A percentile compares a stretch with the other conserved stretches of the same genome.
These are phyloP conservation scores for Falco berigora DNA, from an alignment of 2,797 vertebrate genomes.

Conservation along the genomic window DNA sequence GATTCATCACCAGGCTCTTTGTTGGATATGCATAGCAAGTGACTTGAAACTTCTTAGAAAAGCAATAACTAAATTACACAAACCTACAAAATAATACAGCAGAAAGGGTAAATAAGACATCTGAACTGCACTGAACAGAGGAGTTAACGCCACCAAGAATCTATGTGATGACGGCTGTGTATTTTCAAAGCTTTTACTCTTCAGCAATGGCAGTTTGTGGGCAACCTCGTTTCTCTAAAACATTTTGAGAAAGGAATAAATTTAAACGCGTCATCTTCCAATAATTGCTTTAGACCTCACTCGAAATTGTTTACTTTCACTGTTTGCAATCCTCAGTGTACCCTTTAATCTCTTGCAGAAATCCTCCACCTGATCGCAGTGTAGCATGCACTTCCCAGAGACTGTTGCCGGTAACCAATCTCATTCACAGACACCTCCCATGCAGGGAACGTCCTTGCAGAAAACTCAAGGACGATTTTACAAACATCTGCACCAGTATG, in stretches of 20 bases:
- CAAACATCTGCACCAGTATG: not conserved
- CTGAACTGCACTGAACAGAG: not conserved
- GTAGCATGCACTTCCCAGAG: not conserved
- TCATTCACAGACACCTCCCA: not conserved
- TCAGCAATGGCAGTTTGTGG: not conserved
- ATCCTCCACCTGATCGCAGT: not conserved
- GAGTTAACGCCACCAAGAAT: not conserved
- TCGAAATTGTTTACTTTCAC: slow-evolving; percentile 14
- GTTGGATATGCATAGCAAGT: not conserved
- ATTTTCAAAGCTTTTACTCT: not conserved
- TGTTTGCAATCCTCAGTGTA: not conserved
- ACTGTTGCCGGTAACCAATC: fast-evolving
- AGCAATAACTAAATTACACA: not conserved
- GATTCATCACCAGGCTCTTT: not conserved
- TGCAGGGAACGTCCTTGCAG: not conserved
- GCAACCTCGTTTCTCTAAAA: not conserved
- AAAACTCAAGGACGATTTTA: not conserved
- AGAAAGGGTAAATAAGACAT: not conserved
- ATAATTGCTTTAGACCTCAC: not conserved
- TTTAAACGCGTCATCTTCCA: not conserved
- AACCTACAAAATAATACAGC: not conserved
- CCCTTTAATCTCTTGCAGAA: slow-evolving; percentile 8
- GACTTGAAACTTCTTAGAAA: not conserved
- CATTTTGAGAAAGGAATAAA: not conserved
- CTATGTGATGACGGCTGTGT: not conserved